Evolutionary conservation across 2,113 vertebrate genomes (phyloP).

Genomic region (Alethe diademata): DNA sequence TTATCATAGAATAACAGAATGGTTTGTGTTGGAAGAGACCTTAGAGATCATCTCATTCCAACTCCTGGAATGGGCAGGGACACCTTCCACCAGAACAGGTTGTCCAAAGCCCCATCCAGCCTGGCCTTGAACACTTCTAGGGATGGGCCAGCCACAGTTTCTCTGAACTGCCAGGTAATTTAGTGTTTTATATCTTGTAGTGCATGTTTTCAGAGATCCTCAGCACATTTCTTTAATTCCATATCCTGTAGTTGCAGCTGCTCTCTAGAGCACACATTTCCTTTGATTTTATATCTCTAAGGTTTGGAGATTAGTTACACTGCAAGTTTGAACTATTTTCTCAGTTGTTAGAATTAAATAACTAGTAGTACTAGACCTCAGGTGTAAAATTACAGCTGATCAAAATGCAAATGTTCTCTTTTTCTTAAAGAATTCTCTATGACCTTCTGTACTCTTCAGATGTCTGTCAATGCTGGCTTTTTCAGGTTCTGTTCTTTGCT

Average conservation of each 20-base stretch:
- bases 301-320: conserved; percentile 7
- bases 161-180: not conserved
- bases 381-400: conserved; percentile 36
- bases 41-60: not conserved
- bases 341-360: conserved; percentile 35
- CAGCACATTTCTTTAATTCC: not conserved
- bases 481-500: not conserved
- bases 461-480: not conserved
- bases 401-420: conserved; percentile 18
- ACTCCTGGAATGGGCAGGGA: not conserved
- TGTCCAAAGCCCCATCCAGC: not conserved
- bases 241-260: not conserved
- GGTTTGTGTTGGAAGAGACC: not conserved
- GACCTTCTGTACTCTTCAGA: not conserved
- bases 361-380: conserved; percentile 16
- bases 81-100: not conserved
- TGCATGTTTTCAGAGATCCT: not conserved
- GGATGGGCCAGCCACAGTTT: not conserved
- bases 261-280: not conserved
- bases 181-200: not conserved
- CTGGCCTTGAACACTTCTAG: not conserved
- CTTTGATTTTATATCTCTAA: conserved; percentile 20
- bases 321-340: conserved; percentile 1
- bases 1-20: not conserved
- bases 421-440: not conserved